Evolutionary conservation across 2,888 invertebrate species (phyloP).

Genomic region (Fragum whitleyi): DNA sequence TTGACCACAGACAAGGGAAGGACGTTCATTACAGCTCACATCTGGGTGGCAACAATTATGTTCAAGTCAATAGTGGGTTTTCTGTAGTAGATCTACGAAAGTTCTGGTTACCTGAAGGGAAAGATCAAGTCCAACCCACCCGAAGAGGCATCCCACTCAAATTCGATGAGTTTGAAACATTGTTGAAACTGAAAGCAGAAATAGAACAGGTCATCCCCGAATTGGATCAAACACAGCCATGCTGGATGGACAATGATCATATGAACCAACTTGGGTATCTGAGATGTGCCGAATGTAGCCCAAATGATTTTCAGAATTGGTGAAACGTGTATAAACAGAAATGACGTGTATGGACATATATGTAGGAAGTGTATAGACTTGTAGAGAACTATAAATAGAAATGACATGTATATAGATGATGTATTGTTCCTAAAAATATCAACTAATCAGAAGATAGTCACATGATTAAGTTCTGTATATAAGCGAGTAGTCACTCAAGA

Average conservation of each 20-base stretch:
- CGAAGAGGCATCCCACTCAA: constrained; percentile 44
- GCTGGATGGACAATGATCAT: constrained; percentile 37
- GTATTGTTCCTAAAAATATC: not conserved
- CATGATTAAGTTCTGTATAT: no score
- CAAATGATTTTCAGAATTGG: constrained; percentile 31
- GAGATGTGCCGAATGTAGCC: constrained; percentile 39
- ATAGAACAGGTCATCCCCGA: constrained; percentile 36
- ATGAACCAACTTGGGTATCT: constrained; percentile 36
- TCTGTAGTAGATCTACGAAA: constrained; percentile 44
- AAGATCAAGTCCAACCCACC: constrained; percentile 28
- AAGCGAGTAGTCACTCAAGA: no score
- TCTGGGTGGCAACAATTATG: constrained; percentile 36
- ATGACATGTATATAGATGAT: no score
- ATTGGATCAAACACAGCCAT: constrained; percentile 19
- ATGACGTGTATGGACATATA: no score
- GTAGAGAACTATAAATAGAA: no score
- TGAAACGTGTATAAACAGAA: constrained; percentile 1
- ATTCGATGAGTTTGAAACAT: constrained; percentile 33
- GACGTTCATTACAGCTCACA: constrained; percentile 8
- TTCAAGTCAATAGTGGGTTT: constrained; percentile 19
- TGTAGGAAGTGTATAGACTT: no score
- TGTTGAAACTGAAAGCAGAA: constrained; percentile 27
- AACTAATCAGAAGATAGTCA: no score
- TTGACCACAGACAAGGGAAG: constrained; percentile 4
- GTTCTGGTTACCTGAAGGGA: constrained; percentile 50